Base-by-base conservation (phyloP, 2,113 vertebrate genomes). In the Salvelinus namaycush region DNA sequence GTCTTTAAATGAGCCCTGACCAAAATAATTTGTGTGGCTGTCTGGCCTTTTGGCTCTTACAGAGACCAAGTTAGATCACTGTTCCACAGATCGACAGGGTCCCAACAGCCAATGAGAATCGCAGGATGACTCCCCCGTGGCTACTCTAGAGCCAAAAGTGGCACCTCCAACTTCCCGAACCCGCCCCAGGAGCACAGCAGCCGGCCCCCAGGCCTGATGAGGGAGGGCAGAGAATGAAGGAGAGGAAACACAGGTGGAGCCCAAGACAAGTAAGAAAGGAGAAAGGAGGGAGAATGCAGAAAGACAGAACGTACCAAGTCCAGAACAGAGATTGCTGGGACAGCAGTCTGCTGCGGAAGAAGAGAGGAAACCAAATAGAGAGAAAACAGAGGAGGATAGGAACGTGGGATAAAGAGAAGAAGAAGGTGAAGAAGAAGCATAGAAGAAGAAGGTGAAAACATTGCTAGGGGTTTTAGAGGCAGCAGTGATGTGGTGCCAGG, bases 241-340 rank as follows among this genome's bases (percentile, higher is more conserved):
- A 88, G 22, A 79, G 81, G 83, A 84, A 84, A 87, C 84, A 89
- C 57, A 78, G 86, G 89, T 87, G 89, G 81, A 80, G 84, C 86
- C 87, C 90, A 94, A 91, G 85, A 79, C 91, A 90, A 93, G 88
- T 93, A 89, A 84, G 88, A 60, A 92, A 91, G 93, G 95, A 94
- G 94, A 86, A 85, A 85, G 16, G 4, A 91, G 87, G 90, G 91
- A 92, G 80, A 86, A 75, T 54, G 51, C 1, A 70, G 92, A 90
- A 93, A 87, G 85, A 91, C 93, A 94, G 91, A 95, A 99, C 98
- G 95, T 99, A 99, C 98, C 98, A 99, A 99, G 94, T 99, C 97
- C 98, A 99, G 97, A 95, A 99, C 97, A 97, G 98, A 99, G 95
- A 99, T 99, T 96, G 98, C 97, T 96, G 97, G 97, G 94, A 99